phyloP scores from a whole-genome alignment of 1,140 invertebrate genomes.

The Hormaphis cornu region DNA sequence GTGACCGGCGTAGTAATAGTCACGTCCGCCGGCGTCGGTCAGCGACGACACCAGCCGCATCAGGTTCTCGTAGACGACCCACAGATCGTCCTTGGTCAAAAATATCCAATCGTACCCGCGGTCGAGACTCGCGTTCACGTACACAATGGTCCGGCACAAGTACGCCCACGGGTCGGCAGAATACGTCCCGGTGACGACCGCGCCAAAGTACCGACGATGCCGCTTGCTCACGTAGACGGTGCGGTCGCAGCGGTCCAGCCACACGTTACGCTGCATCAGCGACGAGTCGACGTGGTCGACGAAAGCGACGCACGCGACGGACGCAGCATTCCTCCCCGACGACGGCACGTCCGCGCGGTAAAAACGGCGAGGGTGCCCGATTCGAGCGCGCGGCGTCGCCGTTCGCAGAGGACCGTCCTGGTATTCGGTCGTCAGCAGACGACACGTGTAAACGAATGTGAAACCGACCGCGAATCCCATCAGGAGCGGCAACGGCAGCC shows the following conservation, averaged over 20 bases:
- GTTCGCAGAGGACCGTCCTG: too few relatives aligned
- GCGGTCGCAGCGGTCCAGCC: not conserved
- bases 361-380: too few relatives aligned
- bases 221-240: not conserved
- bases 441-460: too few relatives aligned
- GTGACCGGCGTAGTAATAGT: not conserved
- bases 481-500: too few relatives aligned
- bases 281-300: not conserved
- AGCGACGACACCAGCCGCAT: not conserved
- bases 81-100: constrained; percentile 1
- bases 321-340: too few relatives aligned
- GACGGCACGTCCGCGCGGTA: too few relatives aligned
- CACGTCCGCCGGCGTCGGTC: not conserved
- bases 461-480: too few relatives aligned
- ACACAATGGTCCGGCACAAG: not conserved
- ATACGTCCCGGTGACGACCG: not conserved
- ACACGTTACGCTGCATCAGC: not conserved
- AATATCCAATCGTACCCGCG: constrained; percentile 3
- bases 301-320: too few relatives aligned
- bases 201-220: not conserved
- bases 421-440: too few relatives aligned
- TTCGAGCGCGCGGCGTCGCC: too few relatives aligned
- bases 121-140: not conserved
- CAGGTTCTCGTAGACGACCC: constrained; percentile 6
- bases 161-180: not conserved